These are phyloP conservation scores for Hippasteria phrygiana DNA, from an alignment of 53 echinoderm and acorn worm genomes.

Conservation along the genomic window DNA sequence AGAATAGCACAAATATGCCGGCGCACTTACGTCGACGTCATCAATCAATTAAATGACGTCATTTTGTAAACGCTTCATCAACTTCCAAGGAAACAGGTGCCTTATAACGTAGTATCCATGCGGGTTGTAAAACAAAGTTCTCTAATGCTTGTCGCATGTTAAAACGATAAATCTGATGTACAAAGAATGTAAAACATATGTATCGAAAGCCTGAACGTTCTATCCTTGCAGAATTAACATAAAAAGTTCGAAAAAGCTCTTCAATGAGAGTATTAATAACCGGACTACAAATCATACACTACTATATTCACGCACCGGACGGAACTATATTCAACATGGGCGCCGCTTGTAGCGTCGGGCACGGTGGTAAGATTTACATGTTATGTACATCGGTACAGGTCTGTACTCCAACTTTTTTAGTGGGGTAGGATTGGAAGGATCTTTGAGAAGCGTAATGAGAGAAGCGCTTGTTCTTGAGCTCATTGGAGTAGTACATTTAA, in stretches of 20 bases:
- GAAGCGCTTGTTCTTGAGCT: too few relatives aligned
- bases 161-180: too few relatives aligned
- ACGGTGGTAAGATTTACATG: neutral
- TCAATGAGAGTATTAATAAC: neutral
- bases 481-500: too few relatives aligned
- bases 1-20: too few relatives aligned
- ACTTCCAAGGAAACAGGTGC: conserved; percentile 70
- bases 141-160: neutral
- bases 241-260: neutral
- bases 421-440: too few relatives aligned
- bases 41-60: conserved; percentile 67
- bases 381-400: neutral
- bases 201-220: too few relatives aligned
- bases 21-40: too few relatives aligned
- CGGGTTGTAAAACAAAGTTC: conserved; percentile 12
- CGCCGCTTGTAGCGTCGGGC: conserved; percentile 46
- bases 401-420: too few relatives aligned
- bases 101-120: neutral
- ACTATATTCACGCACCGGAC: conserved; percentile 10
- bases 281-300: conserved; percentile 10
- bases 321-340: conserved; percentile 61
- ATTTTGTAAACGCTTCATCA: conserved; percentile 43
- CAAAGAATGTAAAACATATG: too few relatives aligned
- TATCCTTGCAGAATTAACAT: too few relatives aligned
- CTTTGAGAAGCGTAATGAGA: too few relatives aligned